These are phyloP conservation scores for Egretta garzetta DNA, from an alignment of 2,113 vertebrate genomes.

Conservation along the genomic window DNA sequence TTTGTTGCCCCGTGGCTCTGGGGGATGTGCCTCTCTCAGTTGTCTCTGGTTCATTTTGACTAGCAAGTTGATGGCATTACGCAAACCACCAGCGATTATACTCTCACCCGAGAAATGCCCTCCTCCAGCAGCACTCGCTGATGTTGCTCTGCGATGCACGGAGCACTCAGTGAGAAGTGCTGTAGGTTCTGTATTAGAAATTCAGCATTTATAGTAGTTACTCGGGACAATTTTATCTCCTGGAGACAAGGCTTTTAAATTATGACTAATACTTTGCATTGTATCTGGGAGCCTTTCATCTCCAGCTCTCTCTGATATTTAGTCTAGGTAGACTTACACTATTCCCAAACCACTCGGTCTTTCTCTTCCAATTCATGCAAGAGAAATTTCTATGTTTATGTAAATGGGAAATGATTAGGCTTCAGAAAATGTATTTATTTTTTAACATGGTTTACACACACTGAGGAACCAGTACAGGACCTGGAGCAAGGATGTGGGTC, in stretches of 20 bases:
- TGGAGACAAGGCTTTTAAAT: slow-evolving; percentile 26
- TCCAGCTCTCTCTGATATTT: not conserved
- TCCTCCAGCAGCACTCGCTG: not conserved
- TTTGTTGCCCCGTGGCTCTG: not conserved
- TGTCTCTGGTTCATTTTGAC: not conserved
- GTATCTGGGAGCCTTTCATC: not conserved
- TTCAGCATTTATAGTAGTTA: not conserved
- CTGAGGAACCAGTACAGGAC: not conserved
- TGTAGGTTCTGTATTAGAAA: not conserved
- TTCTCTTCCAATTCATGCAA: not conserved
- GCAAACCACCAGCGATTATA: not conserved
- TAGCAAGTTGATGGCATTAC: not conserved
- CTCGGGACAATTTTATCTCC: slow-evolving; percentile 5
- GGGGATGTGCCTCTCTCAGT: not conserved
- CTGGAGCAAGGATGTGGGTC: not conserved
- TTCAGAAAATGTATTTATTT: not conserved
- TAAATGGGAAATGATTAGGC: not conserved
- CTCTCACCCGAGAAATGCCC: no score
- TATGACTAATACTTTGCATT: not conserved
- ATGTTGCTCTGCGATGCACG: not conserved
- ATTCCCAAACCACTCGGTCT: not conserved
- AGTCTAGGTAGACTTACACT: not conserved
- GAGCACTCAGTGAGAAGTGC: not conserved
- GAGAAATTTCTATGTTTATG: not conserved
- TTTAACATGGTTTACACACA: not conserved